Evolutionary conservation across 2,888 invertebrate genomes (phyloP).

Genomic region (Conops quadrifasciatus): DNA sequence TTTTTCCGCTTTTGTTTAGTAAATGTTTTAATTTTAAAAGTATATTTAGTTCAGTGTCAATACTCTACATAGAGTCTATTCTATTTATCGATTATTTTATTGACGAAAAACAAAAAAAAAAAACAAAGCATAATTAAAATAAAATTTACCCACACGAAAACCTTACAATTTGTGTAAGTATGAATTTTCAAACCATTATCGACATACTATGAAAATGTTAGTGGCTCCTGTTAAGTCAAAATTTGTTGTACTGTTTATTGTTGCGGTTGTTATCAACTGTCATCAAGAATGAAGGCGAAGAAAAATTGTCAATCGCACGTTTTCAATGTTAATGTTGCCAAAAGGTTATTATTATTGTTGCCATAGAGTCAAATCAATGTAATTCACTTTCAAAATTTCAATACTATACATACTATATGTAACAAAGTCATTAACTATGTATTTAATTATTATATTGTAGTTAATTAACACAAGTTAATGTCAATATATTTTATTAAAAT

Average conservation of each 20-base stretch:
- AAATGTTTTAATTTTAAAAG: neutral
- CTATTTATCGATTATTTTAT: neutral
- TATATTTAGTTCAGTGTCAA: constrained; percentile 12
- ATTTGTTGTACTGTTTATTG: neutral
- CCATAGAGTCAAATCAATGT: constrained; percentile 22
- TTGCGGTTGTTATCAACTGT: neutral
- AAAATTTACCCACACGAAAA: neutral
- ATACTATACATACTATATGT: constrained; percentile 28
- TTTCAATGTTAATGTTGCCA: constrained; percentile 8
- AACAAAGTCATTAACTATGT: constrained; percentile 40
- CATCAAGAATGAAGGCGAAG: neutral
- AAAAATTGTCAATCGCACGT: constrained; percentile 6
- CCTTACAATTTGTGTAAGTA: neutral
- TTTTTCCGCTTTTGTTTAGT: neutral
- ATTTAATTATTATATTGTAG: too few relatives aligned
- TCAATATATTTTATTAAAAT: too few relatives aligned
- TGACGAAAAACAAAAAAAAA: neutral
- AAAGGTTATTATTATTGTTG: neutral
- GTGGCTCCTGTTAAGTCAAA: neutral
- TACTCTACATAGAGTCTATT: neutral
- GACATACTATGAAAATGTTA: too few relatives aligned
- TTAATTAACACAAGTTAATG: too few relatives aligned
- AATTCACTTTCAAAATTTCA: constrained; percentile 48
- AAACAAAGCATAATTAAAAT: neutral
- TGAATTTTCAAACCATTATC: too few relatives aligned